A percentile compares a stretch with the other conserved stretches of the same genome.
These are phyloP conservation scores for Etheostoma nigrum DNA, from an alignment of 2,797 vertebrate species.

Conservation along the genomic window DNA sequence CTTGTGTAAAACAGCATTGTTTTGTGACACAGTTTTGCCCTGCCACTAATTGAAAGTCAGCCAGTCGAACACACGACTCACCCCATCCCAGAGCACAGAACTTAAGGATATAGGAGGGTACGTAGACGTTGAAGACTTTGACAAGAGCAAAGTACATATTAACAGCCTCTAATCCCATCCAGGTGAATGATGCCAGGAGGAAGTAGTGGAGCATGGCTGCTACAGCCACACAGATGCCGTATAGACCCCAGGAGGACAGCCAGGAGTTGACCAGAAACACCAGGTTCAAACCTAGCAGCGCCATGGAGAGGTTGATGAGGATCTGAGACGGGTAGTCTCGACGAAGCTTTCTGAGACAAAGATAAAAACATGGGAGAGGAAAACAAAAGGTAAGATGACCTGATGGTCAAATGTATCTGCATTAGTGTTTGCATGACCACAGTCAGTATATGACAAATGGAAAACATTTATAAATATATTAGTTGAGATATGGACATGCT, in stretches of 20 bases:
- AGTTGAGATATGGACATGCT: no score
- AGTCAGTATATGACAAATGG: background rate
- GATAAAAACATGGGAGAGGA: background rate
- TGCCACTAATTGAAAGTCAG: background rate
- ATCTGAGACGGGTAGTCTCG: slow-evolving; percentile 93
- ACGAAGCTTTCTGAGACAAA: slow-evolving; percentile 83
- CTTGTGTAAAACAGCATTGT: background rate
- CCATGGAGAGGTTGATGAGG: slow-evolving; percentile 90
- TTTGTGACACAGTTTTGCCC: background rate
- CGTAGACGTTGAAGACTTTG: slow-evolving; percentile 93
- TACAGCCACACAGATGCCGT: slow-evolving; percentile 84
- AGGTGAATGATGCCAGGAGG: slow-evolving; percentile 91
- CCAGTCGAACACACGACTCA: slow-evolving; percentile 69
- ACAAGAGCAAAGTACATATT: slow-evolving; percentile 93
- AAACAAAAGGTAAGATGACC: background rate
- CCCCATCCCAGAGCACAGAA: slow-evolving; percentile 91
- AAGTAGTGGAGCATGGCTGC: slow-evolving; percentile 89
- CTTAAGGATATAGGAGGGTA: slow-evolving; percentile 92
- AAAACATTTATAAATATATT: background rate
- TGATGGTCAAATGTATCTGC: background rate
- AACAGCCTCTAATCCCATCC: slow-evolving; percentile 93
- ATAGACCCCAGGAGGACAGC: slow-evolving; percentile 84
- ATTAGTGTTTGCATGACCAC: background rate
- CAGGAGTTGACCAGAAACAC: slow-evolving; percentile 90
- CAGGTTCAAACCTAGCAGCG: slow-evolving; percentile 89